Evolutionary conservation across 2,888 invertebrate species (phyloP).

Genomic region (Cosmorhoe ocellata): DNA sequence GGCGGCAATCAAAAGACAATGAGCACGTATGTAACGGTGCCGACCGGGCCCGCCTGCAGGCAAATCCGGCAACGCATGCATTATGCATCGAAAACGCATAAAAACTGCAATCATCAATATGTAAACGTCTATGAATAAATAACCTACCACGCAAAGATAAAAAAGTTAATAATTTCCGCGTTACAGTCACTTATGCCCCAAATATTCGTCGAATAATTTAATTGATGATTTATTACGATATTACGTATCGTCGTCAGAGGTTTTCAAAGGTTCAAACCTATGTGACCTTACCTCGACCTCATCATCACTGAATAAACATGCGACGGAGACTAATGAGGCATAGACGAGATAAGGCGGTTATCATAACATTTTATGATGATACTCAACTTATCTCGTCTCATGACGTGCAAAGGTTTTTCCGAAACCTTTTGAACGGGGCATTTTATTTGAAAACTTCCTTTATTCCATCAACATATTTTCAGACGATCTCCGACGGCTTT

Average conservation of each 20-base stretch:
- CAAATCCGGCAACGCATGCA: slow-evolving; percentile 42
- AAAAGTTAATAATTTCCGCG: slow-evolving; percentile 23
- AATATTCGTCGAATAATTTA: slow-evolving; percentile 13
- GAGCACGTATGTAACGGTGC: slow-evolving; percentile 65
- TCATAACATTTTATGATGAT: slow-evolving; percentile 11
- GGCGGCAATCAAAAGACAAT: slow-evolving; percentile 75
- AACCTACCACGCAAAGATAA: slow-evolving; percentile 29
- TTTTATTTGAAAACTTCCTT: no score
- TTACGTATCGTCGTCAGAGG: slow-evolving; percentile 24
- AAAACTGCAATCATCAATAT: slow-evolving; percentile 60
- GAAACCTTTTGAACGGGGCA: not conserved
- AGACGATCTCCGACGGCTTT: no score
- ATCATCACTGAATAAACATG: slow-evolving; percentile 30
- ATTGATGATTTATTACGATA: slow-evolving; percentile 13
- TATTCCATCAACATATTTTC: no score
- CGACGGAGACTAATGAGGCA: slow-evolving; percentile 20
- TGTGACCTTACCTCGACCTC: slow-evolving; percentile 29
- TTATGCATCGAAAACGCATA: slow-evolving; percentile 59
- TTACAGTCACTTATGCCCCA: slow-evolving; percentile 20
- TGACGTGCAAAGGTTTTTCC: not conserved
- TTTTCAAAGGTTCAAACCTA: slow-evolving; percentile 26
- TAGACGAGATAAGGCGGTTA: slow-evolving; percentile 6
- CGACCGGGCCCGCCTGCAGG: slow-evolving; percentile 41
- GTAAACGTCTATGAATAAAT: slow-evolving; percentile 46
- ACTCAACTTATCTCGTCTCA: not conserved